Conservation (phyloP, 2,888 invertebrate genomes). For the Nemurella pictetii region DNA sequence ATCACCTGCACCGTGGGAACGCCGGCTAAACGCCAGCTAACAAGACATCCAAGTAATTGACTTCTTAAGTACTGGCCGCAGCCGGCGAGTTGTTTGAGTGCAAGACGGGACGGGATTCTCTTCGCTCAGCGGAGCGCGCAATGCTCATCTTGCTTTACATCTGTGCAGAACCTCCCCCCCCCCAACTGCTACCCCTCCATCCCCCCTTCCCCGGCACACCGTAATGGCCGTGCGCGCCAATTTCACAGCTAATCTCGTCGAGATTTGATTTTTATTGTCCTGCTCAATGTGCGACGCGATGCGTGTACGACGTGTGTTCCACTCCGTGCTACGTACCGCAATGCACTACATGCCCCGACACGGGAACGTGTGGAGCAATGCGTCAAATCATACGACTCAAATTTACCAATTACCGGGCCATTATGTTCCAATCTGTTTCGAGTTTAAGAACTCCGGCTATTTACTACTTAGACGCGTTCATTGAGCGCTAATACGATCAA, state of each 20-base stretch:
- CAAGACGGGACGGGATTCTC: neutral
- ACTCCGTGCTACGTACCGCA: neutral
- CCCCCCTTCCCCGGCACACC: neutral
- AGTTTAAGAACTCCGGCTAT: slow-evolving; percentile 3
- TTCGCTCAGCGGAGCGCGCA: neutral
- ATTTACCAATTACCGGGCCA: slow-evolving; percentile 6
- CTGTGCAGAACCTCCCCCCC: neutral
- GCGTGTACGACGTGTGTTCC: neutral
- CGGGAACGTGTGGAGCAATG: neutral
- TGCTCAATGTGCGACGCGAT: neutral
- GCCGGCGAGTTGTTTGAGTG: neutral
- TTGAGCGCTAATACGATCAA: slow-evolving; percentile 22
- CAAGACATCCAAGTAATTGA: slow-evolving; percentile 6
- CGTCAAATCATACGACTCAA: neutral
- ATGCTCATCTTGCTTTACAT: neutral
- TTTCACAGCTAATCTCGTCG: neutral
- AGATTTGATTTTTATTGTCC: neutral
- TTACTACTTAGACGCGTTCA: slow-evolving; percentile 23
- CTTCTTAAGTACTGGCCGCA: neutral
- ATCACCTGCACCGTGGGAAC: slow-evolving; percentile 1
- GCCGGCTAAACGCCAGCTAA: neutral
- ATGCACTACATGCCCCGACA: neutral
- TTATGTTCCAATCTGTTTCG: slow-evolving; percentile 13
- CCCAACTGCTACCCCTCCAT: neutral
- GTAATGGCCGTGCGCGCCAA: neutral